phyloP scores from a whole-genome alignment of 2,113 vertebrate species.

The Stercorarius parasiticus region DNA sequence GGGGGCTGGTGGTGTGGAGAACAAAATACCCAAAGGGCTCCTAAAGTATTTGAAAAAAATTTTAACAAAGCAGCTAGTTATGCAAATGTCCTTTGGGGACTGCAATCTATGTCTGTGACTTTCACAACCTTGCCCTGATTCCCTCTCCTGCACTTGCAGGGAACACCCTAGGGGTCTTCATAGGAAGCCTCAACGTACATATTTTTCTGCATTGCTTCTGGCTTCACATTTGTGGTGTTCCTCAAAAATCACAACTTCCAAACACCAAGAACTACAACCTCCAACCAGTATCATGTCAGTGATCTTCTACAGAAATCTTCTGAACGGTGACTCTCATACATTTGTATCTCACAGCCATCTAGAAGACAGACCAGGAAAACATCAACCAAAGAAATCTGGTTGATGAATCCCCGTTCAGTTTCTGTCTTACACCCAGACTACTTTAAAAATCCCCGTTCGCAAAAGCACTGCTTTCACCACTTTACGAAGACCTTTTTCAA shows the following conservation, averaged over 20 bases:
- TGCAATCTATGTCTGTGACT: neutral
- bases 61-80: neutral
- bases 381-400: neutral
- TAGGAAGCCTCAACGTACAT: neutral
- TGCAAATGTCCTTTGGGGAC: constrained; percentile 41
- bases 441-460: neutral
- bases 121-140: constrained; percentile 49
- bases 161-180: neutral
- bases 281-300: neutral
- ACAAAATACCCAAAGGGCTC: neutral
- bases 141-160: neutral
- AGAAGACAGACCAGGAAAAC: neutral
- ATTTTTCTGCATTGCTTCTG: neutral
- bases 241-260: neutral
- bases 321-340: neutral
- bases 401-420: neutral
- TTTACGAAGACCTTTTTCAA: neutral
- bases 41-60: neutral
- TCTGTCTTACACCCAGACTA: neutral
- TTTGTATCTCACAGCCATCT: neutral
- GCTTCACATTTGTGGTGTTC: neutral
- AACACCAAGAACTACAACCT: neutral
- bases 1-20: neutral
- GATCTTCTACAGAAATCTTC: neutral
- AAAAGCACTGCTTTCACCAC: neutral